These are phyloP conservation scores for Rhyzopertha dominica DNA, from an alignment of 1,140 invertebrate species.

Conservation along the genomic window DNA sequence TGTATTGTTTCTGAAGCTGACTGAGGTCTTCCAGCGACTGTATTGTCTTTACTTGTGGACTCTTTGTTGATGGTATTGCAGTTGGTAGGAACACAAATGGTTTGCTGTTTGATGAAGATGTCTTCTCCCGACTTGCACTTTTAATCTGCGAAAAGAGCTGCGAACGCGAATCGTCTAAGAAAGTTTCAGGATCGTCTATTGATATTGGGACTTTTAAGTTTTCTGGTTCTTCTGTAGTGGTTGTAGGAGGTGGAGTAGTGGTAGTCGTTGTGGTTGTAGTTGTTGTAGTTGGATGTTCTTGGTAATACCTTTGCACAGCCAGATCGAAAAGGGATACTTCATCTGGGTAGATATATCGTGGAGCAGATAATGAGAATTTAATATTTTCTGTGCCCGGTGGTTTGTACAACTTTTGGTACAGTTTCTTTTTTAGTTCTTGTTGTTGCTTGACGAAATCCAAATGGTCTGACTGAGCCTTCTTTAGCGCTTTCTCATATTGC, in stretches of 20 bases:
- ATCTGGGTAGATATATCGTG: slow-evolving; percentile 44
- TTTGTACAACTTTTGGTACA: slow-evolving; percentile 44
- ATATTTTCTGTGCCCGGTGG: slow-evolving; percentile 25
- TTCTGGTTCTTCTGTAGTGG: slow-evolving; percentile 31
- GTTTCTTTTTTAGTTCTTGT: slow-evolving; percentile 45
- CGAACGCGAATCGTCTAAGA: too few relatives aligned
- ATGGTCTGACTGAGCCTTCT: slow-evolving; percentile 60
- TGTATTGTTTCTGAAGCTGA: slow-evolving; percentile 41
- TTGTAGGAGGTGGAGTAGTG: slow-evolving; percentile 43
- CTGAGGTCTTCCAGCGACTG: slow-evolving; percentile 39
- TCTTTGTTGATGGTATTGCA: slow-evolving; percentile 20
- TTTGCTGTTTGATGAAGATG: slow-evolving; percentile 45
- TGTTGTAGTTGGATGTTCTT: slow-evolving; percentile 49
- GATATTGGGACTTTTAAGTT: too few relatives aligned
- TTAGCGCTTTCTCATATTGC: slow-evolving; percentile 62
- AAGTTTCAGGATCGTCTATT: too few relatives aligned
- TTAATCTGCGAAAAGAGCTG: too few relatives aligned
- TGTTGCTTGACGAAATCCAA: slow-evolving; percentile 59
- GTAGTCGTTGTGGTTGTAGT: slow-evolving; percentile 45
- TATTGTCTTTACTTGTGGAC: slow-evolving; percentile 29
- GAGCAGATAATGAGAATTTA: too few relatives aligned
- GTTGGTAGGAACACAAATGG: slow-evolving; percentile 37
- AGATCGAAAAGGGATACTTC: slow-evolving; percentile 45
- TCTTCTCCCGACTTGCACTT: slow-evolving; percentile 45
- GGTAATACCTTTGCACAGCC: slow-evolving; percentile 49